Base-by-base conservation (phyloP, 2,113 vertebrate species). In the Tychaedon coryphoeus region DNA sequence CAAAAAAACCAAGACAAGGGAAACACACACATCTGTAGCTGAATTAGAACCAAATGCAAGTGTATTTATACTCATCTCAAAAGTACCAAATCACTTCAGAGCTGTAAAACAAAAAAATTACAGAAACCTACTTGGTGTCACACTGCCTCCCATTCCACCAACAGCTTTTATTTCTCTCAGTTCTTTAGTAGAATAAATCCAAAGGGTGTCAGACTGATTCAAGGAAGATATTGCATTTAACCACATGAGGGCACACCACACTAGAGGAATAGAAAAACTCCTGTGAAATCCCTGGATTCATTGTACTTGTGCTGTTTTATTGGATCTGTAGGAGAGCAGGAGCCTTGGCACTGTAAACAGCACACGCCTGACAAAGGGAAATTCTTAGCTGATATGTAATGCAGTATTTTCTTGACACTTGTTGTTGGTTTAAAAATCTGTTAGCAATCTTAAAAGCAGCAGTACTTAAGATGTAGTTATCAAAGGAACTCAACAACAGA, bases 171-270 rank as follows among this genome's bases (percentile, higher is more conserved):
- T 31, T 83, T 48, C 34, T 70, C 64, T 7, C 12, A 5, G 8
- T 16, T 61, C 50, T 73, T 58, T 3, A 58, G 33, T 4, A 45
- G 50, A 71, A 50, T 7, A 69, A 91, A 75, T 25, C 54, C 45
- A 25, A 36, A 86, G 23, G 13, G 2, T 24, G 40, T 6, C 2
- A 1, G 74, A 15, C 8, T 67, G 47, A 60, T 13, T 42, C 9
- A 56, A 33, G 15, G 67, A 40, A 62, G 14, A 38, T 93, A 33
- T 14, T 91, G 65, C 47, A 23, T 79, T 70, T 58, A 86, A 58
- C 95, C 96, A 94, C 95, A 92, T 12, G 96, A 95, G 96, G 96
- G 96, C 96, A 96, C 34, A 92, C 65, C 70, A 42, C 66, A 19
- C 92, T 73, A 93, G 34, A 90, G 77, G 4, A 93, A 96, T 0